Percentiles rank a stretch among this genome's conserved stretches.
Evolutionary conservation across 2,888 invertebrate species (phyloP).

Genomic region (Allygus modestus): DNA sequence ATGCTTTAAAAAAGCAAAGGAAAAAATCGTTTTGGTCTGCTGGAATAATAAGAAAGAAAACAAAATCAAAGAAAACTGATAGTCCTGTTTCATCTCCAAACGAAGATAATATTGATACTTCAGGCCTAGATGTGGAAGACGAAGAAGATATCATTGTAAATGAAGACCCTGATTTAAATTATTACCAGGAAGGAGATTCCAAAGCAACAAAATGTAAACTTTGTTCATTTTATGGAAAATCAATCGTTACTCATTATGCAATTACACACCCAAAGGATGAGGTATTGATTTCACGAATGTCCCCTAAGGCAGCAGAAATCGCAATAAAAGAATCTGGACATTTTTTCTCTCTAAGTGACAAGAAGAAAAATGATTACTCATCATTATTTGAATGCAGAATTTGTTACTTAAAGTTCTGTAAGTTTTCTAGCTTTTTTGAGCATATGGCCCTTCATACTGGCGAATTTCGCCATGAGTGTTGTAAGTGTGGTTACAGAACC

Average conservation of each 20-base stretch:
- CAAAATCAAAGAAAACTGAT: background rate
- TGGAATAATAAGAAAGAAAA: slow-evolving; percentile 36
- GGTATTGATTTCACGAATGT: slow-evolving; percentile 81
- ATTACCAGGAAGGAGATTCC: slow-evolving; percentile 57
- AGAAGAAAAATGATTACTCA: background rate
- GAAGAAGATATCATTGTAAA: slow-evolving; percentile 36
- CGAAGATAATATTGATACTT: slow-evolving; percentile 34
- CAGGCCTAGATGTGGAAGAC: slow-evolving; percentile 41
- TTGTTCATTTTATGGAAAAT: slow-evolving; percentile 79
- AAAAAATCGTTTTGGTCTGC: slow-evolving; percentile 29
- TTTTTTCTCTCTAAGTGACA: slow-evolving; percentile 7
- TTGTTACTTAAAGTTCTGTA: slow-evolving; percentile 32
- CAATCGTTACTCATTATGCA: slow-evolving; percentile 83
- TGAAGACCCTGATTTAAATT: slow-evolving; percentile 53
- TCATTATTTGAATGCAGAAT: slow-evolving; percentile 52
- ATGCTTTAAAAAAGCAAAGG: slow-evolving; percentile 13
- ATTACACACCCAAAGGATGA: slow-evolving; percentile 81
- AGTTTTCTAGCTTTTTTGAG: slow-evolving; percentile 79
- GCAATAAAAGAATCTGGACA: slow-evolving; percentile 78
- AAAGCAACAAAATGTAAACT: slow-evolving; percentile 77
- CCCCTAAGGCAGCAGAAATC: slow-evolving; percentile 76
- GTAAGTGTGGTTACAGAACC: slow-evolving; percentile 76
- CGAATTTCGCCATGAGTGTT: slow-evolving; percentile 84
- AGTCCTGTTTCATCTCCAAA: background rate
- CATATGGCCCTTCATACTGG: slow-evolving; percentile 88